Conservation (phyloP, 2,888 invertebrate genomes). For the Leistus spinibarbis region DNA sequence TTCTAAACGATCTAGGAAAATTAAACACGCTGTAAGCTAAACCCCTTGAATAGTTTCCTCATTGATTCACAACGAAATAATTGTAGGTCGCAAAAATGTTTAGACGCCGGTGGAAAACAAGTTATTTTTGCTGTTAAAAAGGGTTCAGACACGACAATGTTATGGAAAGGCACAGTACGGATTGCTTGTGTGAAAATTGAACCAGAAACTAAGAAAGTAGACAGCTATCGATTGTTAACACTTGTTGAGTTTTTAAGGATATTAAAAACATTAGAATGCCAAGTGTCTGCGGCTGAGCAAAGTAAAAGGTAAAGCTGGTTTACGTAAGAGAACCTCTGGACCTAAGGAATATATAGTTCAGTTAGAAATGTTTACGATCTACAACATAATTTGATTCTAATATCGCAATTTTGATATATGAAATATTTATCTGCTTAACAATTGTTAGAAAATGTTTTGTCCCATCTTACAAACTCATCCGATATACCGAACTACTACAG, state of each 20-base stretch:
- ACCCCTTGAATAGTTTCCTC: background rate
- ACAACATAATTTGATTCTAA: no score
- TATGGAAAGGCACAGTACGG: slow-evolving; percentile 73
- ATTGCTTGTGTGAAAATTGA: slow-evolving; percentile 69
- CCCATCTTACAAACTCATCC: slow-evolving; percentile 25
- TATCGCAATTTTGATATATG: background rate
- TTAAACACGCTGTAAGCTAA: slow-evolving; percentile 67
- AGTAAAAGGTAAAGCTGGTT: slow-evolving; percentile 48
- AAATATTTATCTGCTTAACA: background rate
- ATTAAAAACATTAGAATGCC: slow-evolving; percentile 61
- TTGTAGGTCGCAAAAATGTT: slow-evolving; percentile 64
- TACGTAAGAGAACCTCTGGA: no score
- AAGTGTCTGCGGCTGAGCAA: slow-evolving; percentile 54
- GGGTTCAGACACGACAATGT: slow-evolving; percentile 66
- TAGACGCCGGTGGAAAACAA: slow-evolving; percentile 67
- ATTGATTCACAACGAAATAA: background rate
- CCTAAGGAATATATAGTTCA: no score
- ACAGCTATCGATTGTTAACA: slow-evolving; percentile 65
- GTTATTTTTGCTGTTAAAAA: slow-evolving; percentile 69
- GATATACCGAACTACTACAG: no score
- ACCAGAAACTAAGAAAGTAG: slow-evolving; percentile 60
- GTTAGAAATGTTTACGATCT: no score
- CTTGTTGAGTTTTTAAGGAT: slow-evolving; percentile 70
- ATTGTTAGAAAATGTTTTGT: background rate
- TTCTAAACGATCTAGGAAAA: slow-evolving; percentile 63